phyloP scores from a whole-genome alignment of 2,113 vertebrate genomes.

The Ciconia maguari region DNA sequence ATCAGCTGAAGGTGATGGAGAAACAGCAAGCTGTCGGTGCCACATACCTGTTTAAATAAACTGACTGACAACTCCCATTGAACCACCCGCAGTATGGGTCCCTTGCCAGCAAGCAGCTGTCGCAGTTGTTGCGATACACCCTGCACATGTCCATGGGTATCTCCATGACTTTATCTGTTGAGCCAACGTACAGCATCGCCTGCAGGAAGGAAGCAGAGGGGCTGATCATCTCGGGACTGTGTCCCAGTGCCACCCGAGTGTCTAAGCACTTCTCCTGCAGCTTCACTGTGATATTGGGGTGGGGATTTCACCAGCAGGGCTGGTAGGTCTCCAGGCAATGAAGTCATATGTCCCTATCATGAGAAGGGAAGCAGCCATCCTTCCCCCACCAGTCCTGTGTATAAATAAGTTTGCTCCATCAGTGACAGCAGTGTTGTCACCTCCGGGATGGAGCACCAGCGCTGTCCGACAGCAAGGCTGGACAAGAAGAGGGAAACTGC shows the following conservation, averaged over 20 bases:
- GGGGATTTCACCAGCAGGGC: neutral
- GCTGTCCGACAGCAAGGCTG: neutral
- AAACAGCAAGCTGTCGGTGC: fast-evolving
- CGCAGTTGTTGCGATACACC: slow-evolving; percentile 64
- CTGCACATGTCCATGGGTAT: slow-evolving; percentile 73
- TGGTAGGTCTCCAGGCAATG: neutral
- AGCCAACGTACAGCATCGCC: slow-evolving; percentile 71
- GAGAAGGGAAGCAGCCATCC: neutral
- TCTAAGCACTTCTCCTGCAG: neutral
- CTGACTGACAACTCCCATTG: slow-evolving; percentile 37
- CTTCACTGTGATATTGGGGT: too few species aligned
- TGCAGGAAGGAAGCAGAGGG: slow-evolving; percentile 3
- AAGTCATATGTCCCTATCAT: neutral
- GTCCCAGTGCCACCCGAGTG: fast-evolving
- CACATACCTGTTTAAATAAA: slow-evolving; percentile 43
- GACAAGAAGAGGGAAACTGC: neutral
- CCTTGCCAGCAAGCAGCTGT: slow-evolving; percentile 74
- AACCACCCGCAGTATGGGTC: slow-evolving; percentile 77
- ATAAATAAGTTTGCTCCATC: neutral
- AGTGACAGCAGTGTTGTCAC: neutral
- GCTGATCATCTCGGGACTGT: fast-evolving
- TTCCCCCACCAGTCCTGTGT: neutral
- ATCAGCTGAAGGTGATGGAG: neutral
- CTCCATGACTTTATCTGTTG: slow-evolving; percentile 58
- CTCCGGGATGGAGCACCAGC: neutral